These are phyloP conservation scores for Ormyrus labotus DNA, from an alignment of 2,888 invertebrate species.

Conservation along the genomic window DNA sequence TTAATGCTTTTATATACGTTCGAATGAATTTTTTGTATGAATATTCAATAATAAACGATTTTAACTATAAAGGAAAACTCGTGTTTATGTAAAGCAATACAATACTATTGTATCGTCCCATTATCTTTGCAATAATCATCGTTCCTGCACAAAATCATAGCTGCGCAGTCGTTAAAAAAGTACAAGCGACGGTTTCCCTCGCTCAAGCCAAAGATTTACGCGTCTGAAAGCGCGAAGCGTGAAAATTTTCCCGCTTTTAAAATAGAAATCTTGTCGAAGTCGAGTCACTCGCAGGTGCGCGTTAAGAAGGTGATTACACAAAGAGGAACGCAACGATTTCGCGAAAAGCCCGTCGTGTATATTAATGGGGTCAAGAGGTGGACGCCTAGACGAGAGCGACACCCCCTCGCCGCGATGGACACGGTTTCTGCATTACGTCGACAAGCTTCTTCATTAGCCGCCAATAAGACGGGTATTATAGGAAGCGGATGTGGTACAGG, in stretches of 20 bases:
- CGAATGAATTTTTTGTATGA: no score
- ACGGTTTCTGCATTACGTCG: conserved; percentile 75
- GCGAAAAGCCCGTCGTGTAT: conserved; percentile 29
- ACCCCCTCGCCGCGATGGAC: conserved; percentile 59
- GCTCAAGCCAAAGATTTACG: not conserved
- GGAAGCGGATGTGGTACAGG: not conserved
- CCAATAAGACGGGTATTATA: conserved; percentile 38
- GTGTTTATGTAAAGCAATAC: no score
- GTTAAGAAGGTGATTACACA: not conserved
- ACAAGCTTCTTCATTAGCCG: conserved; percentile 73
- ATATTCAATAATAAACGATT: no score
- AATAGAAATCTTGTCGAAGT: conserved; percentile 48
- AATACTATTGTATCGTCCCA: no score
- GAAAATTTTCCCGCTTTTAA: conserved; percentile 31
- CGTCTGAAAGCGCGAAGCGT: not conserved
- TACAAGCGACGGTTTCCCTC: conserved; percentile 15
- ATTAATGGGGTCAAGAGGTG: conserved; percentile 69
- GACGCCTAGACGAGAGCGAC: conserved; percentile 20
- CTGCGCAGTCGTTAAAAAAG: no score
- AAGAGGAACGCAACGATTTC: not conserved
- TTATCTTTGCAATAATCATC: no score
- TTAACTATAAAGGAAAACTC: no score
- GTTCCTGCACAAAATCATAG: no score
- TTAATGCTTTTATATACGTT: no score
- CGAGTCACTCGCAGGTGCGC: conserved; percentile 11